These are phyloP conservation scores for Diadegma fenestrale DNA, from an alignment of 2,888 invertebrate species.

Conservation along the genomic window DNA sequence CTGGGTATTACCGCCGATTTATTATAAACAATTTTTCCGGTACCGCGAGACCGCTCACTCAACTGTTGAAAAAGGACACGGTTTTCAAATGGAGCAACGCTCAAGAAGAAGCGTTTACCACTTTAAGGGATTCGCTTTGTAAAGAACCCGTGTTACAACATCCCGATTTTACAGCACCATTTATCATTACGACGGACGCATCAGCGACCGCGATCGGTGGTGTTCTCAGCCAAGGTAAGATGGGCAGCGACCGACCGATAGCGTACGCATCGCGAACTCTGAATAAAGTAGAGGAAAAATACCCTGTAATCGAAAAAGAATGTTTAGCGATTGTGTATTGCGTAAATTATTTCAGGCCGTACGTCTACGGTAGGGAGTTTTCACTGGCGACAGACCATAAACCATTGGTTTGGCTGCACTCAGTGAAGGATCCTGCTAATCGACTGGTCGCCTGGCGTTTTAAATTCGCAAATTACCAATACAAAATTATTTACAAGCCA, in stretches of 20 bases:
- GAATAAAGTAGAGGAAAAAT: slow-evolving; percentile 64
- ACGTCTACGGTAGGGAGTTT: slow-evolving; percentile 73
- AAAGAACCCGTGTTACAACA: slow-evolving; percentile 68
- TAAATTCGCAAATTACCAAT: slow-evolving; percentile 75
- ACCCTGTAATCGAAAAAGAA: slow-evolving; percentile 45
- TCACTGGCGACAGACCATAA: slow-evolving; percentile 72
- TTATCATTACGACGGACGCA: slow-evolving; percentile 74
- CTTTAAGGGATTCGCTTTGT: slow-evolving; percentile 62
- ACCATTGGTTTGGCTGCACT: slow-evolving; percentile 71
- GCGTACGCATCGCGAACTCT: slow-evolving; percentile 62
- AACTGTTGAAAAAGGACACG: slow-evolving; percentile 42
- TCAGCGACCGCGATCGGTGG: slow-evolving; percentile 70
- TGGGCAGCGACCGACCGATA: slow-evolving; percentile 63
- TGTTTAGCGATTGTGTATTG: slow-evolving; percentile 69
- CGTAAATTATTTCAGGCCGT: slow-evolving; percentile 70
- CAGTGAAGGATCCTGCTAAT: slow-evolving; percentile 74
- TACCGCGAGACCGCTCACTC: slow-evolving; percentile 55
- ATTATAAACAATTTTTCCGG: slow-evolving; percentile 72
- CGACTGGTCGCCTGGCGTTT: slow-evolving; percentile 75
- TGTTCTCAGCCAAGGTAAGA: slow-evolving; percentile 71
- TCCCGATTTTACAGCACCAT: slow-evolving; percentile 69
- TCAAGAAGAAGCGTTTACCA: slow-evolving; percentile 57
- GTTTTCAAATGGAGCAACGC: slow-evolving; percentile 46
- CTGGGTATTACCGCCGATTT: slow-evolving; percentile 79
- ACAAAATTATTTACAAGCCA: slow-evolving; percentile 76